Conservation (phyloP, 2,888 invertebrate species). For the Tachina grossa region DNA sequence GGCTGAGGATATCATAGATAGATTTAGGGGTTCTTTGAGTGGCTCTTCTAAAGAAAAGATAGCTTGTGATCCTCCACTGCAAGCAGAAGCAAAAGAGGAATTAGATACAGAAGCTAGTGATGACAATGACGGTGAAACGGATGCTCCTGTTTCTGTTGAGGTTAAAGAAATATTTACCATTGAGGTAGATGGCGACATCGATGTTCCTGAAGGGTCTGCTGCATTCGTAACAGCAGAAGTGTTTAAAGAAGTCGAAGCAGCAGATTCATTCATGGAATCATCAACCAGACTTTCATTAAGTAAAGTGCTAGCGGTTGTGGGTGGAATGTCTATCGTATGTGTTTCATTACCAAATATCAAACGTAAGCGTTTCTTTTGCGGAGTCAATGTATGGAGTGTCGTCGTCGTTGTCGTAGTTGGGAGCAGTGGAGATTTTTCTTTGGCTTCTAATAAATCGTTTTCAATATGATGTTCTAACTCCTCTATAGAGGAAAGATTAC, state of each 20-base stretch:
- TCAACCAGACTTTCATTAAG: conserved; percentile 69
- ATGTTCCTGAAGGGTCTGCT: conserved; percentile 49
- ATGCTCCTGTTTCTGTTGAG: conserved; percentile 72
- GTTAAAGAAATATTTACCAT: conserved; percentile 71
- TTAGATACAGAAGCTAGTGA: conserved; percentile 69
- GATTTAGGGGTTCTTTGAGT: conserved; percentile 66
- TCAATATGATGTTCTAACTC: conserved; percentile 60
- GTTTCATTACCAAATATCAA: conserved; percentile 95
- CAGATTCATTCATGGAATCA: conserved; percentile 75
- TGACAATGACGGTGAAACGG: conserved; percentile 70
- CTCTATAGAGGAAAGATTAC: conserved; percentile 65
- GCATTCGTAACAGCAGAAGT: conserved; percentile 57
- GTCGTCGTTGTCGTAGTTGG: neutral
- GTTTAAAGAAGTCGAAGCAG: conserved; percentile 69
- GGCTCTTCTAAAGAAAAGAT: conserved; percentile 56
- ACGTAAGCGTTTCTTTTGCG: conserved; percentile 92
- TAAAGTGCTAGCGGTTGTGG: conserved; percentile 76
- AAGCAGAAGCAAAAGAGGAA: conserved; percentile 77
- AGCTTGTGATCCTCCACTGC: conserved; percentile 69
- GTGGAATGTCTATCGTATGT: conserved; percentile 93
- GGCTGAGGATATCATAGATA: conserved; percentile 59
- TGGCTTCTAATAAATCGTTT: conserved; percentile 54
- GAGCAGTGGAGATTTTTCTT: conserved; percentile 55
- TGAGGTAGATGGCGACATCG: conserved; percentile 60
- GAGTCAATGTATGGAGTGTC: conserved; percentile 81